Base-by-base conservation (phyloP, 2,113 vertebrate species). In the Rhinolophus ferrumequinum region DNA sequence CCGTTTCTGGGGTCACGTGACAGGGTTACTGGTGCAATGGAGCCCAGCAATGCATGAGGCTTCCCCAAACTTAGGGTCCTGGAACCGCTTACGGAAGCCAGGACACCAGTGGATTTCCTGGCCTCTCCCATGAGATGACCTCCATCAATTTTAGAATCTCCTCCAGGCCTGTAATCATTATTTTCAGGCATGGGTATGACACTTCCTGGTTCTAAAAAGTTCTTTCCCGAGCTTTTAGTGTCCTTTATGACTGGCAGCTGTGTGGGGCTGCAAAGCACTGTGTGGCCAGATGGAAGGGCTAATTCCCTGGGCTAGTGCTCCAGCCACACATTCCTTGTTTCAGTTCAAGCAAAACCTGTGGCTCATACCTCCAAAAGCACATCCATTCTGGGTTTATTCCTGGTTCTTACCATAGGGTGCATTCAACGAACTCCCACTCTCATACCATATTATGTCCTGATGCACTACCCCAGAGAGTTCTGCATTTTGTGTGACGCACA, bases 261-360 rank as follows among this genome's bases (percentile, higher is more conserved):
- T 94, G 91, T 80, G 38, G 93, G 54, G 26, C 44, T 72, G 38
- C 38, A 54, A 58, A 95, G 60, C 54, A 67, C 28, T 24, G 15
- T 60, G 18, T 62, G 54, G 73, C 62, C 82, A 94, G 94, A 90
- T 38, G 88, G 90, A 97, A 96, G 47, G 66, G 44, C 72, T 18
- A 60, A 66, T 79, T 73, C 88, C 81, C 76, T 35, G 82, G 95
- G 77, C 28, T 72, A 44, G 26, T 50, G 70, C 28, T 72, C 67
- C 56, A 85, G 81, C 26, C 58, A 67, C 58, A 75, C 28, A 41
- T 50, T 76, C 64, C 79, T 85, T n/a, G 76, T 30, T 41, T 81
- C 26, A 66, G 80, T 85, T 92, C 44, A 84, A 76, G 67, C 14
- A 11, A 76, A 88, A 35, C 30, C 35, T 88, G 64, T 85, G 38